Evolutionary conservation across 1,140 invertebrate genomes (phyloP).

Genomic region (Pseudomyrmex concolor): DNA sequence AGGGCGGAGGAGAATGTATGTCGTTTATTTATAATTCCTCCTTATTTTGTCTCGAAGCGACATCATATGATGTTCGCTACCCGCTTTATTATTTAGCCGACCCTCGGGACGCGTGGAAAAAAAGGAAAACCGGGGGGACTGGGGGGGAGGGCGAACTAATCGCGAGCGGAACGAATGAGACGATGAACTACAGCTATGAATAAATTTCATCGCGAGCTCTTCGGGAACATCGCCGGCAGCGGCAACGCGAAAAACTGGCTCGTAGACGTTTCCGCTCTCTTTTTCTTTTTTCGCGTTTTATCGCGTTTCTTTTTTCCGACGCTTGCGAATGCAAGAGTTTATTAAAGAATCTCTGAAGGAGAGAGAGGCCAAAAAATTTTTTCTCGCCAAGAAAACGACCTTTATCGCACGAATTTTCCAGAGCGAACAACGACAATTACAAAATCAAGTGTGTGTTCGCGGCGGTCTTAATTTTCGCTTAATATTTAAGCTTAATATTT

Average conservation of each 20-base stretch:
- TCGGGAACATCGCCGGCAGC: slow-evolving; percentile 26
- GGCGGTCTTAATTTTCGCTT: too few relatives aligned
- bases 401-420: too few relatives aligned
- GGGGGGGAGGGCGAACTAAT: slow-evolving; percentile 51
- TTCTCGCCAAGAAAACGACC: too few relatives aligned
- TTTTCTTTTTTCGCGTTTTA: slow-evolving; percentile 1
- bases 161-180: slow-evolving; percentile 54
- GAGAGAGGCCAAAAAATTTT: too few relatives aligned
- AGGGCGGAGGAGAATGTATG: neutral
- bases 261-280: slow-evolving; percentile 13
- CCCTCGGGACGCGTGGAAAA: slow-evolving; percentile 63
- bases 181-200: slow-evolving; percentile 66
- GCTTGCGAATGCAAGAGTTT: neutral
- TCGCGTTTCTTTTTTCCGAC: too few relatives aligned
- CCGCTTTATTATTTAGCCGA: slow-evolving; percentile 68
- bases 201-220: slow-evolving; percentile 64
- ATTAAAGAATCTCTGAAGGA: neutral
- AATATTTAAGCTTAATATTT: too few relatives aligned
- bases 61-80: slow-evolving; percentile 14
- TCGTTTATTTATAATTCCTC: slow-evolving; percentile 59
- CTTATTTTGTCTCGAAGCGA: slow-evolving; percentile 24
- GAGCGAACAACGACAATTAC: too few relatives aligned
- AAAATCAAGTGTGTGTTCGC: too few relatives aligned
- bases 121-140: slow-evolving; percentile 34
- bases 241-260: neutral